phyloP scores from a whole-genome alignment of 1,140 invertebrate species.

The Drosophila repleta region DNA sequence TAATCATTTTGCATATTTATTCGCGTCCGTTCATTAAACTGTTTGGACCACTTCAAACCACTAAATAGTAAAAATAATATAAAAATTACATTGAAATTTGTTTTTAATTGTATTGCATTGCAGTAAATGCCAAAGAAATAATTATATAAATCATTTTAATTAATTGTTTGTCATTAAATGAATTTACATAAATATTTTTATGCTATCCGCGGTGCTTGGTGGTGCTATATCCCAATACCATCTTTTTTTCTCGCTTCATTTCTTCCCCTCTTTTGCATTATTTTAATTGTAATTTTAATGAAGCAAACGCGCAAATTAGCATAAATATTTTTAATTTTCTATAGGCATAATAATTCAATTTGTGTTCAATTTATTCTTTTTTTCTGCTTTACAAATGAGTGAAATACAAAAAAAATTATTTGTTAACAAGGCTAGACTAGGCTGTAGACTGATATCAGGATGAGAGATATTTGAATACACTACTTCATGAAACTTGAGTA shows the following conservation, averaged over 20 bases:
- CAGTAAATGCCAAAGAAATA: slow-evolving; percentile 70
- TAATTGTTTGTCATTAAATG: slow-evolving; percentile 81
- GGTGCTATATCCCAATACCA: slow-evolving; percentile 8
- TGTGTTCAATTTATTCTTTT: slow-evolving; percentile 3
- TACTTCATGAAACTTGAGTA: not conserved
- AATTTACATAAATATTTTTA: slow-evolving; percentile 78
- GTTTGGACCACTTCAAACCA: slow-evolving; percentile 1
- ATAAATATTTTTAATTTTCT: slow-evolving; percentile 68
- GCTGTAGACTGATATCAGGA: not conserved
- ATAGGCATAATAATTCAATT: slow-evolving; percentile 44
- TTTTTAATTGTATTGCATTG: slow-evolving; percentile 67
- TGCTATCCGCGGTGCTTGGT: slow-evolving; percentile 42
- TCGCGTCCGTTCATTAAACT: not conserved
- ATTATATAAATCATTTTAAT: slow-evolving; percentile 76
- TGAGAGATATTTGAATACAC: slow-evolving; percentile 2
- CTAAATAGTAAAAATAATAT: not conserved
- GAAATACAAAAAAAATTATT: not conserved
- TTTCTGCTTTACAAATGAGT: not conserved
- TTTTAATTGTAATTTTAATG: slow-evolving; percentile 72
- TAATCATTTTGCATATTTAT: not conserved
- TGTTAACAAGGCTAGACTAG: not conserved
- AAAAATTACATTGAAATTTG: slow-evolving; percentile 28
- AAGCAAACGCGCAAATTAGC: slow-evolving; percentile 67
- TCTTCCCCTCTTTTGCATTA: slow-evolving; percentile 11
- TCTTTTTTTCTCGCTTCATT: slow-evolving; percentile 14